These are phyloP conservation scores for Sanderia malayensis DNA, from an alignment of 30 jellyfish, hydroid and myxozoan species.

Conservation along the genomic window DNA sequence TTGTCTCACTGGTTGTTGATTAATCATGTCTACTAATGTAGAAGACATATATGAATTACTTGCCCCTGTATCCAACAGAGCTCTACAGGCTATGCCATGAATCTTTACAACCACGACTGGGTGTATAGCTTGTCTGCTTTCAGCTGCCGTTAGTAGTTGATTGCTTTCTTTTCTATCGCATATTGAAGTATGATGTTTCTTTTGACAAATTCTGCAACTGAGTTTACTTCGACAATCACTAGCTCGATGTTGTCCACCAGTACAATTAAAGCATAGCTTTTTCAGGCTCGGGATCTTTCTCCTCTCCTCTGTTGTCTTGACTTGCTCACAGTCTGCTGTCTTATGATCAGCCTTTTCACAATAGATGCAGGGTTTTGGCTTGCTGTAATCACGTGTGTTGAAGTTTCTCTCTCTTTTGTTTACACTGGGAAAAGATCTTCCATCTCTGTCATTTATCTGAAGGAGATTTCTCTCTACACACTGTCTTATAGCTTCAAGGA, in stretches of 20 bases:
- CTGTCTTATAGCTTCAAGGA: conserved; percentile 37
- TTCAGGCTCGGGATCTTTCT: conserved; percentile 24
- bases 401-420: conserved; percentile 35
- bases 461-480: conserved; percentile 60
- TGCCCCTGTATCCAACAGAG: conserved; percentile 49
- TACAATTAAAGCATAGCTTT: conserved; percentile 56
- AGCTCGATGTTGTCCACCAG: conserved; percentile 60
- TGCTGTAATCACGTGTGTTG: conserved; percentile 14
- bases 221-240: conserved; percentile 43
- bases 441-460: conserved; percentile 24
- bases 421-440: conserved; percentile 8
- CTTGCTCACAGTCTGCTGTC: conserved; percentile 44
- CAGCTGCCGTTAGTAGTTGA: conserved; percentile 30
- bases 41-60: conserved; percentile 48
- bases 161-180: conserved; percentile 41
- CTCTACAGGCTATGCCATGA: conserved; percentile 54
- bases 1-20: conserved; percentile 42
- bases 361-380: conserved; percentile 32
- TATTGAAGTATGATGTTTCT: conserved; percentile 72
- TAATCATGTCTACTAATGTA: conserved; percentile 29
- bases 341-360: conserved; percentile 44
- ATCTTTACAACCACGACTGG: conserved; percentile 37
- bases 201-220: conserved; percentile 44
- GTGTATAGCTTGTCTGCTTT: conserved; percentile 9
- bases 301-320: conserved; percentile 28